Conservation (phyloP, 1,140 invertebrate genomes). For the Cataglyphis hispanica region DNA sequence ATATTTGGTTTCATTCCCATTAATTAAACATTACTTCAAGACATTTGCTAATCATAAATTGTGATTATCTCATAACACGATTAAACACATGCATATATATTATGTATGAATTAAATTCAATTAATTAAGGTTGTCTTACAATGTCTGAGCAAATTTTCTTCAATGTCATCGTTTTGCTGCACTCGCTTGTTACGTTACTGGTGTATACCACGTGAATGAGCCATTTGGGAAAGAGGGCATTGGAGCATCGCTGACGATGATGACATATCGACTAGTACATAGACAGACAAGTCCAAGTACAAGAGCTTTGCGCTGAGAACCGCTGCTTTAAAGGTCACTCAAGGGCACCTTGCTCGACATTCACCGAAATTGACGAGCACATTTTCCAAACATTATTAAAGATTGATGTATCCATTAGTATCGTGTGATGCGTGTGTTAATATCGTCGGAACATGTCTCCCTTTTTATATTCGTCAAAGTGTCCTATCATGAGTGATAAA, state of each 20-base stretch:
- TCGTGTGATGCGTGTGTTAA: too few species aligned
- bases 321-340: constrained; percentile 76
- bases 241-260: constrained; percentile 41
- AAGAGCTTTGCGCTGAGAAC: constrained; percentile 63
- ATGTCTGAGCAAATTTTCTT: neutral
- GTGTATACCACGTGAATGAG: constrained; percentile 46
- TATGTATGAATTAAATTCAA: too few species aligned
- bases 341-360: constrained; percentile 81
- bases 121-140: too few species aligned
- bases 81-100: neutral
- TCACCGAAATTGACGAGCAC: constrained; percentile 60
- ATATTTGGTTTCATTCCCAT: neutral
- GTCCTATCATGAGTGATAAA: neutral
- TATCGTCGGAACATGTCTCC: neutral
- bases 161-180: neutral
- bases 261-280: constrained; percentile 70
- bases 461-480: neutral
- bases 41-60: neutral
- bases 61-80: neutral
- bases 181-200: constrained; percentile 24
- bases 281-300: constrained; percentile 24
- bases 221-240: constrained; percentile 1
- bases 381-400: constrained; percentile 38
- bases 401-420: constrained; percentile 54
- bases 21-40: neutral